These are phyloP conservation scores for Poliocrania exsul DNA, from an alignment of 2,797 vertebrate species.

Conservation along the genomic window DNA sequence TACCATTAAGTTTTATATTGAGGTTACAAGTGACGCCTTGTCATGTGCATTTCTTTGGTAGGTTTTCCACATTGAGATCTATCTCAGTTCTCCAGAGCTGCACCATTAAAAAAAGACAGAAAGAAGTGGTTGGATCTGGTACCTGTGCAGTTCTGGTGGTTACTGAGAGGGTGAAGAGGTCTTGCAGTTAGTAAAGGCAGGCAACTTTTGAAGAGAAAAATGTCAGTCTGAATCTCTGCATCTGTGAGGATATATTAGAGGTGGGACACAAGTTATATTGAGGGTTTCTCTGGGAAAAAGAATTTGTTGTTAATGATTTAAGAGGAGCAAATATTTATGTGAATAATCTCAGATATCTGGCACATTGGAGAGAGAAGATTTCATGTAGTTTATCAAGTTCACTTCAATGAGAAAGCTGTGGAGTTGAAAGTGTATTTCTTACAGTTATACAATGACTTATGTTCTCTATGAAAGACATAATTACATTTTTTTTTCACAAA, in stretches of 20 bases:
- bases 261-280: not conserved
- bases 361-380: not conserved
- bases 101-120: not conserved
- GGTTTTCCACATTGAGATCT: not conserved
- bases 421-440: not conserved
- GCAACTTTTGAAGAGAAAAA: not conserved
- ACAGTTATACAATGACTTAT: not conserved
- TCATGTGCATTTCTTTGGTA: not conserved
- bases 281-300: not conserved
- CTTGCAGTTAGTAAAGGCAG: not conserved
- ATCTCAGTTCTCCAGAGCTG: not conserved
- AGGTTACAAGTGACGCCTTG: not conserved
- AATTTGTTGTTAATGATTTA: not conserved
- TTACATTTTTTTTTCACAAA: not conserved
- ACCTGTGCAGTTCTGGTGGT: not conserved
- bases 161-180: not conserved
- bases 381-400: not conserved
- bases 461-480: not conserved
- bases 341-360: not conserved
- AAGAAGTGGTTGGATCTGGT: not conserved
- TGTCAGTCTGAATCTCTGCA: not conserved
- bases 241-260: not conserved
- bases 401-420: not conserved
- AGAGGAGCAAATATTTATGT: not conserved
- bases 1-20: not conserved